Evolutionary conservation across 2,888 invertebrate species (phyloP), one percentile per base, ranked within the genome.

Genomic region (Hemaris fuciformis): DNA sequence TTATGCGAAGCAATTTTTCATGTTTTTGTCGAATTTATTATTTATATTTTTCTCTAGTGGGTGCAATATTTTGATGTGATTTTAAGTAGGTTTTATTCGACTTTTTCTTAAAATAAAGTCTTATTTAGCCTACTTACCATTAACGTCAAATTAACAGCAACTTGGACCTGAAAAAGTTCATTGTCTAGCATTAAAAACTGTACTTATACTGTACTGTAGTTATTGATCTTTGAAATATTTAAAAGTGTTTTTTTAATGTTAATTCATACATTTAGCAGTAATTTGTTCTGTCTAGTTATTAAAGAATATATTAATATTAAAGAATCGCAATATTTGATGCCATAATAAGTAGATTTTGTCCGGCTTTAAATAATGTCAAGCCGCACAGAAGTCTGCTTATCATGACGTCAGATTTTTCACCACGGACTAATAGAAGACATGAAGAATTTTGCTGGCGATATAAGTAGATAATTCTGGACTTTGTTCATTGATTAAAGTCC

Each of bases 401-500:
- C 57, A 62, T 64, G 62, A 62, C 60, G 53, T 43, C 46, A 34
- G 45, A 43, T 15, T 10, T 13, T n/a, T 25, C 43, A 4, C 6
- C 15, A 8, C 42, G 20, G 6, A 13, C 59, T 18, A 22, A 8
- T 34, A 20, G 46, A 46, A 46, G 18, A 46, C 10, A 43, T 2
- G 18, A 57, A 41, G 22, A 57, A 13, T 64, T 73, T 76, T 75
- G 66, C 65, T 58, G 64, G 65, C 60, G 63, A 64, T 66, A 48
- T 78, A 80, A 79, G 83, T 82, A 83, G 83, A 76, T 74, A 61
- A 72, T 73, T 79, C 71, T 60, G 74, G 68, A 73, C 79, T 82
- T 73, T 66, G 66, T 64, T 1, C 22, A 13, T 3, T 6, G 20
- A 38, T 18, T 18, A 71, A 75, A 78, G 72, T 72, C 68, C 64